These are phyloP conservation scores for Globia sparganii DNA, from an alignment of 2,888 invertebrate genomes.

Conservation along the genomic window DNA sequence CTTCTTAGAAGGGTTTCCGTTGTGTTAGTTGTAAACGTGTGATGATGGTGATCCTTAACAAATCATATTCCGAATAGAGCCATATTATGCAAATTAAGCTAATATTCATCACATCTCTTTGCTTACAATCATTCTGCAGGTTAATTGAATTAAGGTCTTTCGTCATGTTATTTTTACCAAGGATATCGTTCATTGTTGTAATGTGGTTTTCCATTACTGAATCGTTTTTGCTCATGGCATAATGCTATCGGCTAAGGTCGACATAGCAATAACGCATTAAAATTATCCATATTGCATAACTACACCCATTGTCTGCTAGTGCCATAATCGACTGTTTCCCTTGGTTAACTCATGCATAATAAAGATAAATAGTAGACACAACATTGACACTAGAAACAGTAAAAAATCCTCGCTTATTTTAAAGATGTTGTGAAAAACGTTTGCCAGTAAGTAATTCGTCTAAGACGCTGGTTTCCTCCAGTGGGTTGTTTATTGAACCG, in stretches of 20 bases:
- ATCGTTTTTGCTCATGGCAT: background rate
- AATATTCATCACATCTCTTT: background rate
- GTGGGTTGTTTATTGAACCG: slow-evolving; percentile 89
- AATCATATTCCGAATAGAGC: background rate
- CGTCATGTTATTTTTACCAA: background rate
- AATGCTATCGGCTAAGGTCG: slow-evolving; percentile 4
- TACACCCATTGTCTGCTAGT: slow-evolving; percentile 38
- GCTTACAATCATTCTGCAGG: background rate
- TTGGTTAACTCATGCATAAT: slow-evolving; percentile 18
- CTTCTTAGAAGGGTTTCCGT: slow-evolving; percentile 64
- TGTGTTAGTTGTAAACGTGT: slow-evolving; percentile 23
- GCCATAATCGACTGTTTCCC: slow-evolving; percentile 36
- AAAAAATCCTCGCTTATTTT: slow-evolving; percentile 17
- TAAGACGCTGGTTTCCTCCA: slow-evolving; percentile 82
- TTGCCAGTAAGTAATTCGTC: slow-evolving; percentile 82
- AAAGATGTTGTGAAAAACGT: slow-evolving; percentile 56
- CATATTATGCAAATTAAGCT: background rate
- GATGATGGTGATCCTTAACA: background rate
- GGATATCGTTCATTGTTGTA: background rate
- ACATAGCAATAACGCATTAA: slow-evolving; percentile 6
- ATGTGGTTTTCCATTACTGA: slow-evolving; percentile 9
- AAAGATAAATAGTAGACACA: slow-evolving; percentile 34
- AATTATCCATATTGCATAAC: slow-evolving; percentile 34
- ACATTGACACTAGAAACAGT: slow-evolving; percentile 7
- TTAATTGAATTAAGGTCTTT: background rate